Evolutionary conservation across 2,888 invertebrate species (phyloP).

Genomic region (Oxyteleia sp.): DNA sequence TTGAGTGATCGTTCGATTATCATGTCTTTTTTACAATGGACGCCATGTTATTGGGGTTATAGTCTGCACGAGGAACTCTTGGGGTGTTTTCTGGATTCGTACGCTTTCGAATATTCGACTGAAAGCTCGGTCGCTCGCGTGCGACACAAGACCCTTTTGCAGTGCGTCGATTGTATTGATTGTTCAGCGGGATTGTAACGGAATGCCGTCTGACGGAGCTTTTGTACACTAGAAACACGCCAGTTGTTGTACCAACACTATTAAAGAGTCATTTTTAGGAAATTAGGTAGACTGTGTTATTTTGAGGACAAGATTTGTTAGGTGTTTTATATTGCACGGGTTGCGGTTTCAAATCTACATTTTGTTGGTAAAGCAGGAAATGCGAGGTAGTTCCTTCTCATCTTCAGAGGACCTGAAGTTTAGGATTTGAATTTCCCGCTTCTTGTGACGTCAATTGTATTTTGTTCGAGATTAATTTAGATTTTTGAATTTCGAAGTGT

Average conservation of each 20-base stretch:
- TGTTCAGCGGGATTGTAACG: conserved; percentile 73
- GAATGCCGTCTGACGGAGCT: conserved; percentile 76
- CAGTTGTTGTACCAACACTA: conserved; percentile 9
- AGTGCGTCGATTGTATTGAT: conserved; percentile 80
- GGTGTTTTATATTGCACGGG: background rate
- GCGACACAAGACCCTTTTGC: conserved; percentile 73
- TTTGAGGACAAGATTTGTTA: too few relatives aligned
- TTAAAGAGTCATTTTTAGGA: background rate
- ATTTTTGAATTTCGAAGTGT: too few relatives aligned
- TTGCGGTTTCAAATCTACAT: background rate
- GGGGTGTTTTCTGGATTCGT: conserved; percentile 63
- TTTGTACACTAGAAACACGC: conserved; percentile 56
- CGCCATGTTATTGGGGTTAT: conserved; percentile 73
- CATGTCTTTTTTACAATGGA: conserved; percentile 52
- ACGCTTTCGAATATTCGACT: conserved; percentile 73
- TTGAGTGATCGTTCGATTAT: conserved; percentile 3
- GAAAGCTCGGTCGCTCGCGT: conserved; percentile 74
- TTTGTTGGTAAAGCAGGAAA: too few relatives aligned
- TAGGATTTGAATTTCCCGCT: too few relatives aligned
- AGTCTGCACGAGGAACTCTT: conserved; percentile 52
- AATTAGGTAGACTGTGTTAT: background rate
- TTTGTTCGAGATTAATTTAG: too few relatives aligned
- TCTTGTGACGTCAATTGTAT: too few relatives aligned
- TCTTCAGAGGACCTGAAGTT: too few relatives aligned
- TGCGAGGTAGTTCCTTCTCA: too few relatives aligned